Conservation (phyloP, 2,113 vertebrate species). For the Phyllostomus discolor region DNA sequence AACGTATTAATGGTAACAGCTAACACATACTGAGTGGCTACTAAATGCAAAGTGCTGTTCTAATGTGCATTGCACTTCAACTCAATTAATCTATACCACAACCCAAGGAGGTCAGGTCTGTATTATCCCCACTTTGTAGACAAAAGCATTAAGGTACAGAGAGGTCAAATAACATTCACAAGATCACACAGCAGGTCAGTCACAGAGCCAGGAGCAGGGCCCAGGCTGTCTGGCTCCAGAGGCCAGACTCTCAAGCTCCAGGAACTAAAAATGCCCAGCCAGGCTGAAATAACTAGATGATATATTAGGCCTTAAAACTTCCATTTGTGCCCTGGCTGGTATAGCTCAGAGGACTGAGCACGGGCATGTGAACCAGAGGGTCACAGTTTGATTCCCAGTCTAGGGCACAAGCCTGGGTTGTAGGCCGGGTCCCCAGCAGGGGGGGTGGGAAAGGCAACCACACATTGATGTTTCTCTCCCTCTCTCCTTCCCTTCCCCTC, state of each 20-base stretch:
- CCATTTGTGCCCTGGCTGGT: background rate
- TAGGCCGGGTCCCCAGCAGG: too few relatives aligned
- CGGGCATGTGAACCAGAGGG: too few relatives aligned
- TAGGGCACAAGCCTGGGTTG: too few relatives aligned
- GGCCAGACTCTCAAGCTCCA: background rate
- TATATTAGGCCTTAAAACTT: background rate
- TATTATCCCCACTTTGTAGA: background rate
- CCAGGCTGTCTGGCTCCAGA: background rate
- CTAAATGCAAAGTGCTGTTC: fast-evolving
- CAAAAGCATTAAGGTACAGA: background rate
- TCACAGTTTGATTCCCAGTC: too few relatives aligned
- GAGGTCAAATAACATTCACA: background rate
- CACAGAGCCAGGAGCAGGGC: background rate
- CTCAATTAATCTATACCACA: background rate
- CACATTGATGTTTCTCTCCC: too few relatives aligned
- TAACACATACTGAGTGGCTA: background rate
- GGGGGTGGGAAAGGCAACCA: too few relatives aligned
- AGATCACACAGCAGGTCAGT: background rate
- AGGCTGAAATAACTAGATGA: background rate
- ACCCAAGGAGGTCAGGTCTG: background rate
- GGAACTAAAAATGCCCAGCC: background rate
- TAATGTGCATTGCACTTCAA: background rate
- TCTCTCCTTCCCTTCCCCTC: too few relatives aligned
- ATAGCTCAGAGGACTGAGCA: too few relatives aligned
- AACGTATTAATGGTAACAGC: background rate